phyloP scores from a whole-genome alignment of 2,797 vertebrate genomes.

The Meda fulgida region DNA sequence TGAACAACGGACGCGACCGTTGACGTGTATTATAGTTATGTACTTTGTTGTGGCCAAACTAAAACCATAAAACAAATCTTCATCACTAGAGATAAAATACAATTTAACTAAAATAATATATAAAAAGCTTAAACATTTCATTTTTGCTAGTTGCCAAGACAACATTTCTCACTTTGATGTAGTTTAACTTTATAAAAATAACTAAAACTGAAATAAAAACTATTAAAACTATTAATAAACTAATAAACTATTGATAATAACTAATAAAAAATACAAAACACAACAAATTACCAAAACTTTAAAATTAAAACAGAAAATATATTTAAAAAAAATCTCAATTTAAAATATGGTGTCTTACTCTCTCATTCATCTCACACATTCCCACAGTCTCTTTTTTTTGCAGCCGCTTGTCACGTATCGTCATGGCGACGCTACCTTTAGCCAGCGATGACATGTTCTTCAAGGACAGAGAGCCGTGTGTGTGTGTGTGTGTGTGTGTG shows the following conservation, averaged over 20 bases:
- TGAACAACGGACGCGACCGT: too few relatives aligned
- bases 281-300: not conserved
- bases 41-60: too few relatives aligned
- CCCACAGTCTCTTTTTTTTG: constrained; percentile 5
- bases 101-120: too few relatives aligned
- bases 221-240: too few relatives aligned
- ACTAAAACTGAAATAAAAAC: not conserved
- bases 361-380: constrained; percentile 25
- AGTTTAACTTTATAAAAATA: not conserved
- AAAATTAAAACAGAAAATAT: not conserved
- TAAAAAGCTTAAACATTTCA: too few relatives aligned
- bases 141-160: too few relatives aligned
- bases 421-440: constrained; percentile 16
- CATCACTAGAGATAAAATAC: too few relatives aligned
- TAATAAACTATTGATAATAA: too few relatives aligned
- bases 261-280: not conserved
- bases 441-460: not conserved
- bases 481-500: constrained; percentile 32
- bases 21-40: too few relatives aligned
- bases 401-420: not conserved
- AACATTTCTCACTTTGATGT: not conserved
- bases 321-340: not conserved
- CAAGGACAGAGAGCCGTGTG: not conserved
- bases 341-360: not conserved
- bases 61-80: too few relatives aligned